Percentiles rank a stretch among this genome's conserved stretches.
phyloP scores from a whole-genome alignment of 2,797 vertebrate species.

The Cossypha dichroa region DNA sequence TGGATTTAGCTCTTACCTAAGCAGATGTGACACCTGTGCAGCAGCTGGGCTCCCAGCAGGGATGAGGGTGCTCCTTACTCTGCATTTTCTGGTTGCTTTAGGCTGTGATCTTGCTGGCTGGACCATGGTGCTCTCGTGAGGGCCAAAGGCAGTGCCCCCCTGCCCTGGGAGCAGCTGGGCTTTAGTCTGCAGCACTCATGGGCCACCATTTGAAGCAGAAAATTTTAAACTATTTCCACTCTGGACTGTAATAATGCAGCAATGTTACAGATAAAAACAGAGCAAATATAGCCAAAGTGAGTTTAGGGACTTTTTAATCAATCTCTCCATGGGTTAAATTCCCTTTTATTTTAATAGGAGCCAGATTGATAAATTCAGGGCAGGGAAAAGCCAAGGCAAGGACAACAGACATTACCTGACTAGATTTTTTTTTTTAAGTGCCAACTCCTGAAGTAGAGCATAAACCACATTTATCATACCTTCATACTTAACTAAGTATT shows the following conservation, averaged over 20 bases:
- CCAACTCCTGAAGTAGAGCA: background rate
- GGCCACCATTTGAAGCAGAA: background rate
- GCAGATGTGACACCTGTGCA: background rate
- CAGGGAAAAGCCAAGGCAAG: conserved; percentile 33
- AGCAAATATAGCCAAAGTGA: background rate
- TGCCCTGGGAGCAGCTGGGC: rapidly evolving
- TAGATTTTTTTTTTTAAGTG: background rate
- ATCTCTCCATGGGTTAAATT: background rate
- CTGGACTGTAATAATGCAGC: background rate
- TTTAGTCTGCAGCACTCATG: rapidly evolving
- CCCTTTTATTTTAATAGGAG: background rate
- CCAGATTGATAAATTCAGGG: background rate
- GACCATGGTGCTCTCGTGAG: background rate
- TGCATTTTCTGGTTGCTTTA: background rate
- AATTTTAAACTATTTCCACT: conserved; percentile 16
- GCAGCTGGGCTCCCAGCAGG: background rate
- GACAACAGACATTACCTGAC: background rate
- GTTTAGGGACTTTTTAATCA: background rate
- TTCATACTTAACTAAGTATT: background rate
- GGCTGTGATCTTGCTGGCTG: background rate
- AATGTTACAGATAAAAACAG: background rate
- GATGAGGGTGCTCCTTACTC: background rate
- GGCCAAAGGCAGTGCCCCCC: background rate
- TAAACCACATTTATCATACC: background rate
- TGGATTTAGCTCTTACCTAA: background rate